A percentile compares a stretch with the other conserved stretches of the same genome.
Evolutionary conservation across 2,113 vertebrate species (phyloP).

Genomic region (Cyanistes caeruleus): DNA sequence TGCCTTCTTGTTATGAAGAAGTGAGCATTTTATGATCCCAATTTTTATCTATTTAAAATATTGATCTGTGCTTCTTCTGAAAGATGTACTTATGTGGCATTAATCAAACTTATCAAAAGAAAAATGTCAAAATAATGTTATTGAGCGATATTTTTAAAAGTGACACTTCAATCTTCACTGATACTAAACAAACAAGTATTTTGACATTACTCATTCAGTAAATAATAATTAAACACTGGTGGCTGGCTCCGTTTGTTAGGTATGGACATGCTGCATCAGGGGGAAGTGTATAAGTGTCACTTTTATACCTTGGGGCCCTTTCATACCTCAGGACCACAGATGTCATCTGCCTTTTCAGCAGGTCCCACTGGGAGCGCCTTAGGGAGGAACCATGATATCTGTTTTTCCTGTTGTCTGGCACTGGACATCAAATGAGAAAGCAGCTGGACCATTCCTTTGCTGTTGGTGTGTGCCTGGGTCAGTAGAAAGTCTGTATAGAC

Average conservation of each 20-base stretch:
- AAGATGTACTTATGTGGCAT: neutral
- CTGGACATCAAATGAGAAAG: neutral
- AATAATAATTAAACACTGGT: neutral
- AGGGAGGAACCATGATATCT: neutral
- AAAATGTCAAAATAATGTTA: neutral
- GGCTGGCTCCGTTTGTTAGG: neutral
- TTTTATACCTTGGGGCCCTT: neutral
- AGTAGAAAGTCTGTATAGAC: neutral
- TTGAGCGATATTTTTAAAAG: neutral
- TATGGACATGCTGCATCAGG: neutral
- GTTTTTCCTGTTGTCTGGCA: neutral
- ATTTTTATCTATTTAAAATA: neutral
- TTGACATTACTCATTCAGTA: neutral
- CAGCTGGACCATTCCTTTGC: neutral
- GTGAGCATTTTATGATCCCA: neutral
- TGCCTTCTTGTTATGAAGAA: neutral
- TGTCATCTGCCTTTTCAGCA: neutral
- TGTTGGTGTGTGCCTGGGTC: neutral
- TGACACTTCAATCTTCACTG: neutral
- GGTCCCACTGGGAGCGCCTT: neutral
- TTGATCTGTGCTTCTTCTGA: neutral
- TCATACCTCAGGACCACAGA: neutral
- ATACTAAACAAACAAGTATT: neutral
- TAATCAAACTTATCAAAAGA: neutral
- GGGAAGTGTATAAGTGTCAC: neutral